A percentile compares a stretch with the other conserved stretches of the same genome.
Evolutionary conservation across 92 coral and sea anemone genomes (phyloP).

Genomic region (Parazoanthus swiftii): DNA sequence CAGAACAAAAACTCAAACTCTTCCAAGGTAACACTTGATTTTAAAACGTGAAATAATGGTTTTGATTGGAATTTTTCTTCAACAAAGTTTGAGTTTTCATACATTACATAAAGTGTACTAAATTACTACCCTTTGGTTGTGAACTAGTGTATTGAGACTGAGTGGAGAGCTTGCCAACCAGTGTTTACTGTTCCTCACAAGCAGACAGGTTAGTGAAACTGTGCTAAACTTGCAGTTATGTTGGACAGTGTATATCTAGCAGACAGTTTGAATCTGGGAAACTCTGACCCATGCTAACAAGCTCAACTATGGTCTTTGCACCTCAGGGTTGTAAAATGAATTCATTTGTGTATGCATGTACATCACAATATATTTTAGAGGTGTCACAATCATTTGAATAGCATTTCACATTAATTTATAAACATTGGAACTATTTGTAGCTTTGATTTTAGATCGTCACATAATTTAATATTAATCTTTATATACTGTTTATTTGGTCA

Average conservation of each 20-base stretch:
- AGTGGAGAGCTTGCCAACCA: not conserved
- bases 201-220: slow-evolving; percentile 6
- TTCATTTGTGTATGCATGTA: too few species aligned
- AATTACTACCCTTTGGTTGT: not conserved
- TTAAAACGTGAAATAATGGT: too few species aligned
- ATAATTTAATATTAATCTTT: not conserved
- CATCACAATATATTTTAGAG: too few species aligned
- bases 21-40: too few species aligned
- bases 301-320: too few species aligned
- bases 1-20: too few species aligned
- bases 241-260: not conserved
- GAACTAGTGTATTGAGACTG: slow-evolving; percentile 18
- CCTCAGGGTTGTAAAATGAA: too few species aligned
- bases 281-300: not conserved
- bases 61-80: not conserved
- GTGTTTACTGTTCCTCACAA: slow-evolving; percentile 21
- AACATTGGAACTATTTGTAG: too few species aligned
- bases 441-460: too few species aligned
- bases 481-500: not conserved
- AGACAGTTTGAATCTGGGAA: not conserved
- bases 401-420: too few species aligned
- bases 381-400: too few species aligned
- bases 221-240: not conserved
- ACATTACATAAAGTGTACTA: not conserved
- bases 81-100: not conserved